These are phyloP conservation scores for Stegodyphus dumicola DNA, from an alignment of 1,140 invertebrate species.

Conservation along the genomic window DNA sequence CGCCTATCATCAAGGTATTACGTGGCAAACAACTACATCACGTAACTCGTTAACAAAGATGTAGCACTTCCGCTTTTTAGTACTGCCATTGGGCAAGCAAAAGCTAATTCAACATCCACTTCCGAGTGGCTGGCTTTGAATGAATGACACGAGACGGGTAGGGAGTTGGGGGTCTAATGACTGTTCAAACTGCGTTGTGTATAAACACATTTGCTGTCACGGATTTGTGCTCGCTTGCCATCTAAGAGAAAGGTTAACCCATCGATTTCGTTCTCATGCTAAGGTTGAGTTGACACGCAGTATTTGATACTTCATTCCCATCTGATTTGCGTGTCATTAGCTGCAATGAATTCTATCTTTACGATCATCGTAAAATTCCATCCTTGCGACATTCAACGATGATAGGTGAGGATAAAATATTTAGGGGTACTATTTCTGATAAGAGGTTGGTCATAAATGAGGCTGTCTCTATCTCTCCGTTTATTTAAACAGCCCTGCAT, in stretches of 20 bases:
- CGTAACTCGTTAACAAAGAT: conserved; percentile 2
- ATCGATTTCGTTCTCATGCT: conserved; percentile 1
- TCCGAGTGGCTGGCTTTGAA: conserved; percentile 9
- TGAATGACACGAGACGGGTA: conserved; percentile 1
- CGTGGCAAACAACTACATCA: background rate
- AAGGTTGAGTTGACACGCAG: background rate
- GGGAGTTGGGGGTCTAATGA: conserved; percentile 13
- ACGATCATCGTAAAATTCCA: conserved; percentile 7
- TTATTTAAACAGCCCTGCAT: too few relatives aligned
- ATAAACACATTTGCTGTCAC: conserved; percentile 9
- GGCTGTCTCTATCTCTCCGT: too few relatives aligned
- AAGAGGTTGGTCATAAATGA: background rate
- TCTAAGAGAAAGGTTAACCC: conserved; percentile 7
- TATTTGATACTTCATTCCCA: background rate
- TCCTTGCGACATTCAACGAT: background rate
- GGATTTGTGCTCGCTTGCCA: background rate
- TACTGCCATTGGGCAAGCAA: background rate
- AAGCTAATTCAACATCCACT: conserved; percentile 20
- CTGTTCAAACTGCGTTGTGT: background rate
- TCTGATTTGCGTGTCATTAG: conserved; percentile 22
- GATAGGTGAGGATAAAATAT: background rate
- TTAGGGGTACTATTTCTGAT: background rate
- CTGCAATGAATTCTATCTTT: conserved; percentile 5
- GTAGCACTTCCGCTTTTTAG: conserved; percentile 2
- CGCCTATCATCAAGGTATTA: too few relatives aligned